phyloP scores from a whole-genome alignment of 1,140 invertebrate species.

The Drosophila parvula region DNA sequence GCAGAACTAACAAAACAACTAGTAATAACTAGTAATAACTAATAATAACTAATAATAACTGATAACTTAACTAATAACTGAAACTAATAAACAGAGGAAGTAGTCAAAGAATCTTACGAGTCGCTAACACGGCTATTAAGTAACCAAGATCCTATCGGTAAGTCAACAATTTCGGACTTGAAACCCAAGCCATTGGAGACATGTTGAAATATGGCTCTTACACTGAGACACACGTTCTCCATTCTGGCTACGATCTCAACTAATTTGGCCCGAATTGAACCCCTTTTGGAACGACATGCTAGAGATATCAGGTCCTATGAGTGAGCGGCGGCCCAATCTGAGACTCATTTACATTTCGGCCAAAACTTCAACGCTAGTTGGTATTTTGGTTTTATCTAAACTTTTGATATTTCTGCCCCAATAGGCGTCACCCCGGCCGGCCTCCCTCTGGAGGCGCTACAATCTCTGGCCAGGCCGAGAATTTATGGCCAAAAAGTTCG shows the following conservation, averaged over 20 bases:
- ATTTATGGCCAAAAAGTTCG: constrained; percentile 55
- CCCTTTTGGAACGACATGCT: background rate
- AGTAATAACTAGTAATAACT: too few relatives aligned
- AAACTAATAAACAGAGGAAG: too few relatives aligned
- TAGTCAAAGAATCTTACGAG: background rate
- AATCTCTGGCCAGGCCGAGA: constrained; percentile 22
- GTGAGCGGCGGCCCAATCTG: constrained; percentile 16
- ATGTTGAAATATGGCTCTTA: constrained; percentile 15
- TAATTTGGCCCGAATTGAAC: constrained; percentile 27
- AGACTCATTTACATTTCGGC: constrained; percentile 47
- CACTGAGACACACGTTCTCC: constrained; percentile 1
- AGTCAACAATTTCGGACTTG: constrained; percentile 5
- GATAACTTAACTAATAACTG: too few relatives aligned
- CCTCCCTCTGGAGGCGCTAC: constrained; percentile 3
- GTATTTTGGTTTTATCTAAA: constrained; percentile 40
- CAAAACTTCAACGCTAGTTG: constrained; percentile 26
- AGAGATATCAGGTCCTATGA: constrained; percentile 11
- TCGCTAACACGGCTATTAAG: constrained; percentile 1
- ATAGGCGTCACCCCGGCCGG: constrained; percentile 16
- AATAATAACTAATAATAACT: too few relatives aligned
- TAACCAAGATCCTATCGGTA: constrained; percentile 20
- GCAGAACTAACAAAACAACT: too few relatives aligned
- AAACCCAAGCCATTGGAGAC: background rate
- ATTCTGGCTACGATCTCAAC: constrained; percentile 18
- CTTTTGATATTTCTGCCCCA: constrained; percentile 40